Evolutionary conservation across 2,113 vertebrate species (phyloP).

Genomic region (Rhinopomastus cyanomelas): DNA sequence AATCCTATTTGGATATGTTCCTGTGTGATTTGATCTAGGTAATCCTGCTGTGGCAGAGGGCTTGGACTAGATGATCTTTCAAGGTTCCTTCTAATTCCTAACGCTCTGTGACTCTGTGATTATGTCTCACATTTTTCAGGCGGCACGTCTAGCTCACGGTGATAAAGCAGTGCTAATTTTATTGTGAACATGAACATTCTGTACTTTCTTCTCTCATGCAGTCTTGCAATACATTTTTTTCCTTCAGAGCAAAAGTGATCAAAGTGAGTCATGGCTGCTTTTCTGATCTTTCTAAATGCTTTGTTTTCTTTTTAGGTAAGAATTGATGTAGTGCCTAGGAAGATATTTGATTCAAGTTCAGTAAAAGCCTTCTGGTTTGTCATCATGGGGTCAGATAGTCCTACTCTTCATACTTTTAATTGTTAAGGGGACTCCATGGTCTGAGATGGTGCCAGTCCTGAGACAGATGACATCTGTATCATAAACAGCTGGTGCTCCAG

Average conservation of each 20-base stretch:
- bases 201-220: not conserved
- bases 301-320: not conserved
- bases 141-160: not conserved
- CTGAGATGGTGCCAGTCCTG: not conserved
- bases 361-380: not conserved
- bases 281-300: not conserved
- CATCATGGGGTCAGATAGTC: not conserved
- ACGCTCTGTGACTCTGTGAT: too few relatives aligned
- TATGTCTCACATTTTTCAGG: not conserved
- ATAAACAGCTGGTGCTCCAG: not conserved
- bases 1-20: too few relatives aligned
- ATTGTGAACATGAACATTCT: accelerated
- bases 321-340: not conserved
- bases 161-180: not conserved
- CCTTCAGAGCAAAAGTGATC: not conserved
- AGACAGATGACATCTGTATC: not conserved
- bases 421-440: not conserved
- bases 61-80: too few relatives aligned
- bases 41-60: too few relatives aligned
- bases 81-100: too few relatives aligned
- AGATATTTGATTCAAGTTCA: not conserved
- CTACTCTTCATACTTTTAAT: not conserved
- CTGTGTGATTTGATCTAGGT: too few relatives aligned
- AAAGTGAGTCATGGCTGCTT: not conserved
- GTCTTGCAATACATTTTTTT: not conserved